phyloP scores from a whole-genome alignment of 37 sponge, comb jelly and placozoan genomes.

The Eunapius fragilis region DNA sequence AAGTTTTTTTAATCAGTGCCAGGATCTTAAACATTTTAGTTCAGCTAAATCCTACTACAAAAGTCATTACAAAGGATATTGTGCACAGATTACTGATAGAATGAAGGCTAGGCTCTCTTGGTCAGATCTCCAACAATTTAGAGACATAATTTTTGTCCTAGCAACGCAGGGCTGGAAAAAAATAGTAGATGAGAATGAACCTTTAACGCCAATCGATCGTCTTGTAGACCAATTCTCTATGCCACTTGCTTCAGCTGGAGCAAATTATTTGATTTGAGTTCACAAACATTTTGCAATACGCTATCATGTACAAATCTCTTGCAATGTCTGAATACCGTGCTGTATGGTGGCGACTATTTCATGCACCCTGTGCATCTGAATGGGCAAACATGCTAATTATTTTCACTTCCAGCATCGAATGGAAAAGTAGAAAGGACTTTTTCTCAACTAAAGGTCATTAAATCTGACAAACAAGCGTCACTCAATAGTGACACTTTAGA shows the following conservation, averaged over 20 bases:
- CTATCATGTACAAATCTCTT: conserved; percentile 10
- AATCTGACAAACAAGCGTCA: conserved; percentile 18
- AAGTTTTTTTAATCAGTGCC: conserved; percentile 4
- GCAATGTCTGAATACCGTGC: conserved; percentile 27
- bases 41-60: conserved; percentile 9
- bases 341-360: conserved; percentile 45
- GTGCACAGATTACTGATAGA: conserved; percentile 6
- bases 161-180: conserved; percentile 28
- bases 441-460: conserved; percentile 24
- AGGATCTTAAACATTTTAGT: conserved; percentile 5
- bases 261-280: conserved; percentile 3
- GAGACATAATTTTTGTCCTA: conserved; percentile 22
- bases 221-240: not conserved
- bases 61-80: conserved; percentile 14
- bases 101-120: conserved; percentile 14
- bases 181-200: not conserved
- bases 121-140: conserved; percentile 21
- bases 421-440: conserved; percentile 35
- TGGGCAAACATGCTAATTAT: conserved; percentile 20
- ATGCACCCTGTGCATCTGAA: conserved; percentile 37
- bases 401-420: conserved; percentile 31
- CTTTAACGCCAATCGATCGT: conserved; percentile 5
- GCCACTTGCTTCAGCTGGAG: conserved; percentile 31
- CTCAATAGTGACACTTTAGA: conserved; percentile 42
- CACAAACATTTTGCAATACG: not conserved